Percentiles rank a stretch among this genome's conserved stretches.
Evolutionary conservation across 2,888 invertebrate species (phyloP).

Genomic region (Gandaritis pyraliata): DNA sequence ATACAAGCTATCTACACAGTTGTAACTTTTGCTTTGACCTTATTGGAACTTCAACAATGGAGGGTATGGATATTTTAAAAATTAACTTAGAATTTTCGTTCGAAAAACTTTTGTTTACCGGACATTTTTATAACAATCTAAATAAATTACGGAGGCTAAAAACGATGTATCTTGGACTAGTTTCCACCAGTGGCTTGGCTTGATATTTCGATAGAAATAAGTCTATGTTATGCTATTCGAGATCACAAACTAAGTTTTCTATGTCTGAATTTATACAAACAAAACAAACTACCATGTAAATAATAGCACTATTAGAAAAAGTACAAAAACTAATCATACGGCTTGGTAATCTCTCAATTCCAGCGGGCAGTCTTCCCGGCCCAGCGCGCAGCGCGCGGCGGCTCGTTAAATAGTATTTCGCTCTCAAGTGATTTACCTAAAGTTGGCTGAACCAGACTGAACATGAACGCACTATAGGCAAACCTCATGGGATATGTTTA

Average conservation of each 20-base stretch:
- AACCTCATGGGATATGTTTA: slow-evolving; percentile 10
- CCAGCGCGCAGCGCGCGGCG: background rate
- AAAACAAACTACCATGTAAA: no score
- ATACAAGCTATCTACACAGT: slow-evolving; percentile 8
- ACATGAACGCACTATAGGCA: no score
- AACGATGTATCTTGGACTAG: no score
- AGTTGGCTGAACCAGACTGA: slow-evolving; percentile 17
- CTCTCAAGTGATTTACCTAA: slow-evolving; percentile 22
- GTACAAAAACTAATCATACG: background rate
- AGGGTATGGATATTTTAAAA: slow-evolving; percentile 5
- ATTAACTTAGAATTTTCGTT: background rate
- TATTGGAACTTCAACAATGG: slow-evolving; percentile 10
- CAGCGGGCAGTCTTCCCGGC: background rate
- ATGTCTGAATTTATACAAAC: no score
- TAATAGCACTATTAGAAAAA: no score
- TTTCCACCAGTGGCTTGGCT: no score
- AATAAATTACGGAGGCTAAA: no score
- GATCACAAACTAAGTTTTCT: no score
- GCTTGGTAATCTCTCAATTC: background rate
- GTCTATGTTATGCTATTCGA: no score
- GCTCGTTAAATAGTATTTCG: slow-evolving; percentile 9
- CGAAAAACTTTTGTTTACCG: no score
- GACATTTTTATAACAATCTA: no score
- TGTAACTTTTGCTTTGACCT: slow-evolving; percentile 15
- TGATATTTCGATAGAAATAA: no score